Base-by-base conservation (phyloP, 2,797 vertebrate species). In the Hypotaenidia philippensis region DNA sequence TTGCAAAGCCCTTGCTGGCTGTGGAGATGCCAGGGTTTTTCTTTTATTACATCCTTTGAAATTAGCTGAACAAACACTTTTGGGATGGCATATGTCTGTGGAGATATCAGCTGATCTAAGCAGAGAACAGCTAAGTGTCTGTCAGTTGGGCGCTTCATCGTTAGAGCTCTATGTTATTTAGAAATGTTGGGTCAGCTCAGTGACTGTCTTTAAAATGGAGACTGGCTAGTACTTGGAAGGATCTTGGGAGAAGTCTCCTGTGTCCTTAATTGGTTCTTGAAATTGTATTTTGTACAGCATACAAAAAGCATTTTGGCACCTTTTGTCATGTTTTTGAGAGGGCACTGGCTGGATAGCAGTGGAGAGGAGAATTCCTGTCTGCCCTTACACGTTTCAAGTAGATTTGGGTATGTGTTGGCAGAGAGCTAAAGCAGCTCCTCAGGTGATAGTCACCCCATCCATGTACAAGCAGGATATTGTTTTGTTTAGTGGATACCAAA, bases 101-200 rank as follows among this genome's bases (percentile, higher is more conserved):
- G 78, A 80, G 60, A 55, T 75, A 75, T 47, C 78, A 88, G 96
- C 93, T 94, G 89, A 93, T 32, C 32, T 87, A 77, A 92, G 93
- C 88, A 79, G 41, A 74, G 89, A 70, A 23, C 69, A 61, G 25
- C 23, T 14, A 44, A 91, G 61, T 47, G 63, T 55, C 60, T 57
- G 9, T 50, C 5, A 8, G 60, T 18, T 26, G 57, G 47, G 32
- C 31, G 6, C 83, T 84, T 81, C 56, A 29, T 61, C 44, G 9
- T 32, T 41, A 40, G 47, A 75, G 57, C 60, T 41, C 60, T 41
- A 12, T 27, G 1, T 70, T 34, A 13, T 38, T 44, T 25, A 44
- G 47, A 22, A 52, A 31, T 5, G 38, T 47, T 68, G 32, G 64
- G 32, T 65, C 76, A 22, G 29, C 45, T 79, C 31, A 17, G 32